Base-by-base conservation (phyloP, 2,113 vertebrate genomes). In the Paraplagusia blochii region DNA sequence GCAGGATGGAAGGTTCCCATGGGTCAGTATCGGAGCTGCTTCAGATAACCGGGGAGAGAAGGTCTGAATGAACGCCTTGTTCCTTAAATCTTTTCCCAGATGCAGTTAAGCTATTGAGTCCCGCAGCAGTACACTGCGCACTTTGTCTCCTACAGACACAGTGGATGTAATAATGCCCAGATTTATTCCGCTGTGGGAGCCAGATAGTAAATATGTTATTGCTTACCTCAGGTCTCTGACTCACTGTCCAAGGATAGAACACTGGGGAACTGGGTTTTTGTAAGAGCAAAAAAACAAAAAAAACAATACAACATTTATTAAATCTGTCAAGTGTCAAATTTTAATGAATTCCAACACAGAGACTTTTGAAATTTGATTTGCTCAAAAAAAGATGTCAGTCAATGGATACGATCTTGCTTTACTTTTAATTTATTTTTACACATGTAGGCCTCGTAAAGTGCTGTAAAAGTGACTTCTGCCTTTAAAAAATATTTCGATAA, bases 181-280 rank as follows among this genome's bases (percentile, higher is more conserved):
- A 77, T 71, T 77, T 73, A 76, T 72, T 56, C 68, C 55, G 76
- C 63, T 13, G 22, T 74, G 70, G 76, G 72, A 80, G 53, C 64
- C 34, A 62, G 50, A 79, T 71, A 68, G 57, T 67, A 81, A 82
- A 86, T 68, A 80, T 63, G 16, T 68, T 75, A 71, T 70, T 78
- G 54, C 69, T 68, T 57, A 66, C 44, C 40, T 44, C 48, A 68
- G 69, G 50, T 70, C 67, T 43, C 57, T 43, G 22, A 56, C 49
- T 74, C 36, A 54, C 39, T 69, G 44, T 70, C 43, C 55, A 53
- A 35, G 17, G 58, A 79, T 63, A 72, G 69, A 69, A 14, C 53
- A 45, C 40, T 48, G 51, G 22, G 45, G 38, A 19, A 57, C 48
- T n/a, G n/a, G 45, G 44, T 53, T 38, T 12, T n/a, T 10, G 36